These are phyloP conservation scores for Seira musarum DNA, from an alignment of 2,888 invertebrate species.

Conservation along the genomic window DNA sequence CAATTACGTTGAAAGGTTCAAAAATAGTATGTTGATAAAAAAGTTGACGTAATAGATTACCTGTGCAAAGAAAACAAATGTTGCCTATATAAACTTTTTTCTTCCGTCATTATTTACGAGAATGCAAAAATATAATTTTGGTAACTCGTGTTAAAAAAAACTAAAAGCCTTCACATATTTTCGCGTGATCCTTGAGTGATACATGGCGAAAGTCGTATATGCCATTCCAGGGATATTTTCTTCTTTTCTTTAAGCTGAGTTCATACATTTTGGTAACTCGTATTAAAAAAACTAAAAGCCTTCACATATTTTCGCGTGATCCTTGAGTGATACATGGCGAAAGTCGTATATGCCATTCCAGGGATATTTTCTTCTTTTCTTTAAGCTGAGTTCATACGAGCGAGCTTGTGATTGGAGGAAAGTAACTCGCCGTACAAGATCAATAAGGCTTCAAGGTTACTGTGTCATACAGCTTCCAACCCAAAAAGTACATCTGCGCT, in stretches of 20 bases:
- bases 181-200: neutral
- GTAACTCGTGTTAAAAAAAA: no score
- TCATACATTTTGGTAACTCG: conserved; percentile 10
- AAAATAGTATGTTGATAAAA: no score
- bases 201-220: neutral
- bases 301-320: no score
- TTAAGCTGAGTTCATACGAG: neutral
- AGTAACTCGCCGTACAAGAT: conserved; percentile 38
- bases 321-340: neutral
- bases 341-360: neutral
- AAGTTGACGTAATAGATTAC: neutral
- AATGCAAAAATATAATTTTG: neutral
- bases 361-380: neutral
- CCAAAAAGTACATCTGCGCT: conserved; percentile 54
- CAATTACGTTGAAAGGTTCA: no score
- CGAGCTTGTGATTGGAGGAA: conserved; percentile 41
- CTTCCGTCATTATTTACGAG: neutral
- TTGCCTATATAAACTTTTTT: neutral
- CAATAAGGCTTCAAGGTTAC: conserved; percentile 68
- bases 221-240: neutral
- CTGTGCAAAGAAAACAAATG: neutral
- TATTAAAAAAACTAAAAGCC: no score
- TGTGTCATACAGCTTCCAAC: conserved; percentile 63
- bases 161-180: no score
- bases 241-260: neutral